A percentile compares a stretch with the other conserved stretches of the same genome.
Evolutionary conservation across 2,113 vertebrate species (phyloP).

Genomic region (Carassius gibelio): DNA sequence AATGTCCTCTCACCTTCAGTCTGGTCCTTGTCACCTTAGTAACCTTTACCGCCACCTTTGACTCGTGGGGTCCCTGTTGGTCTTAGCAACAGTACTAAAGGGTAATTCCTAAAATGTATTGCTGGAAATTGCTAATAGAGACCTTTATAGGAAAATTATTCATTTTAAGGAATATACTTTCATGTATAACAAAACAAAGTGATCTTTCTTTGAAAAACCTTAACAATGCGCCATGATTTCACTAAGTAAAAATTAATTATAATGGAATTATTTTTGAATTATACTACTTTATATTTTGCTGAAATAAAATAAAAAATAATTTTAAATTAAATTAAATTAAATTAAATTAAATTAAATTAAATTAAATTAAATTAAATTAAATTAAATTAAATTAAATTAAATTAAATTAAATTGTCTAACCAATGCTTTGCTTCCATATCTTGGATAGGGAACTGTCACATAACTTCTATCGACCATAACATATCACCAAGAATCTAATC

Average conservation of each 20-base stretch:
- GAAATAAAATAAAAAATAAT: neutral
- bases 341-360: too few relatives aligned
- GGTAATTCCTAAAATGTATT: neutral
- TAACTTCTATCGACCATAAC: neutral
- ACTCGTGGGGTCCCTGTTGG: slow-evolving; percentile 59
- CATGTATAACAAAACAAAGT: neutral
- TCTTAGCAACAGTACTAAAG: slow-evolving; percentile 24
- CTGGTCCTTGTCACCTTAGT: slow-evolving; percentile 63
- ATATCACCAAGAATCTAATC: too few relatives aligned
- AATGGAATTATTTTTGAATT: neutral
- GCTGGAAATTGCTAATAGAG: neutral
- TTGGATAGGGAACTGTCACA: neutral
- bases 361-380: too few relatives aligned
- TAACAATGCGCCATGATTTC: neutral
- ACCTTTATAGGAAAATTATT: neutral
- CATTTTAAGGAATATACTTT: neutral
- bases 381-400: neutral
- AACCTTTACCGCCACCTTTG: slow-evolving; percentile 74
- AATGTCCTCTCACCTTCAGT: slow-evolving; percentile 64
- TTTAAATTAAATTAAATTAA: neutral
- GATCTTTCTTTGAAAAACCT: neutral
- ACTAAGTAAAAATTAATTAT: neutral
- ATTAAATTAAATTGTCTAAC: neutral
- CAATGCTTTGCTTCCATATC: neutral
- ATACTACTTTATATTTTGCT: neutral